Conservation (phyloP, 2,888 invertebrate genomes). For the Salpingus planirostris region DNA sequence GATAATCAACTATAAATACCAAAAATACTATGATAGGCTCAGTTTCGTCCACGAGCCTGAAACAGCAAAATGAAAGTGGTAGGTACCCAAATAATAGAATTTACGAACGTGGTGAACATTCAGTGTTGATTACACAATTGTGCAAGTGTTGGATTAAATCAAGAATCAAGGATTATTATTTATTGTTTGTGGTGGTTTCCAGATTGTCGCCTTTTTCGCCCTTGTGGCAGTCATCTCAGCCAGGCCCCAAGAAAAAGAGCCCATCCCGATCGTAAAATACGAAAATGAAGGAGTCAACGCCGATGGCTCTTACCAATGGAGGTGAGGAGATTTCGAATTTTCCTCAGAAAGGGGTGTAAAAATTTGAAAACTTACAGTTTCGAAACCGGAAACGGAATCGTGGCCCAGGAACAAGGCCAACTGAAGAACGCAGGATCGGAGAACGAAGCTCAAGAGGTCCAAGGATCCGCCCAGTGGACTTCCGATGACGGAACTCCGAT, state of each 20-base stretch:
- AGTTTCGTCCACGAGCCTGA: slow-evolving; percentile 7
- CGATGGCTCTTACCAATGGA: slow-evolving; percentile 56
- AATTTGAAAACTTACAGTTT: slow-evolving; percentile 39
- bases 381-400: slow-evolving; percentile 66
- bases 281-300: slow-evolving; percentile 55
- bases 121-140: background rate
- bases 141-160: background rate
- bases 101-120: background rate
- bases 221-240: slow-evolving; percentile 5
- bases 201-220: slow-evolving; percentile 11
- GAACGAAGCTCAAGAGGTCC: slow-evolving; percentile 42
- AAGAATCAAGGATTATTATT: slow-evolving; percentile 2
- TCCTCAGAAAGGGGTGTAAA: background rate
- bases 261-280: slow-evolving; percentile 51
- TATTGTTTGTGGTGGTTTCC: slow-evolving; percentile 3
- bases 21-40: slow-evolving; percentile 7
- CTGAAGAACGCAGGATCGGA: slow-evolving; percentile 39
- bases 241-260: slow-evolving; percentile 36
- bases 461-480: slow-evolving; percentile 59
- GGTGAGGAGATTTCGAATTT: slow-evolving; percentile 18
- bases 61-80: slow-evolving; percentile 17
- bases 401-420: slow-evolving; percentile 52
- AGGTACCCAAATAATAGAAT: slow-evolving; percentile 10
- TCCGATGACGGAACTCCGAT: slow-evolving; percentile 59
- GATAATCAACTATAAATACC: slow-evolving; percentile 13